Percentiles rank a stretch among this genome's conserved stretches.
Conservation (phyloP, 2,113 vertebrate genomes). For the Bathybates hornii region DNA sequence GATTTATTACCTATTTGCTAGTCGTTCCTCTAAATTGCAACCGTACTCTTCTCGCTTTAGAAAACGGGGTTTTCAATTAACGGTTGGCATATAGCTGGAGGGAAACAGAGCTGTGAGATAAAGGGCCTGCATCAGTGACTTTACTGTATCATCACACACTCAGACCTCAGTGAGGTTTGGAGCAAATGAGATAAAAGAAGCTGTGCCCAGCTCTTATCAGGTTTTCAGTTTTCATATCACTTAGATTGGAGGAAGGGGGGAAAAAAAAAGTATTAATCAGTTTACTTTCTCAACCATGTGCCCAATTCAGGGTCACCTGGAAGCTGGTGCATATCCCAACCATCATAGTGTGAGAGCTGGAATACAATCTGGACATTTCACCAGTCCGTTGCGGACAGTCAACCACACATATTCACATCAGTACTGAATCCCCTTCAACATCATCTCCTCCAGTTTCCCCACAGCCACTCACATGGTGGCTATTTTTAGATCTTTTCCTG, state of each 20-base stretch:
- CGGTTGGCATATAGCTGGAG: background rate
- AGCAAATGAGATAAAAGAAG: background rate
- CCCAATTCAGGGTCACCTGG: background rate
- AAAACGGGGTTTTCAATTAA: background rate
- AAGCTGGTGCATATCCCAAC: rapidly evolving
- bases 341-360: background rate
- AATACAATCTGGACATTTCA: background rate
- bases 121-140: background rate
- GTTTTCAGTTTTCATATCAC: background rate
- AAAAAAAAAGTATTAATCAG: background rate
- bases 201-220: background rate
- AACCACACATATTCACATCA: background rate
- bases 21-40: background rate
- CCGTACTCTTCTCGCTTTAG: background rate
- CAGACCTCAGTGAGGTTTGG: background rate
- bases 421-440: background rate
- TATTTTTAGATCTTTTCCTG: background rate
- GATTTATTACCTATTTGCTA: background rate
- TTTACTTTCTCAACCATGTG: background rate
- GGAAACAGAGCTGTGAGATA: background rate
- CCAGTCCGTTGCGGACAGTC: too few species aligned
- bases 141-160: background rate
- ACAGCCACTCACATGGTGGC: background rate
- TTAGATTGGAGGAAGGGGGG: rapidly evolving
- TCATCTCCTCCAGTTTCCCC: rapidly evolving